Evolutionary conservation across 2,888 invertebrate genomes (phyloP).

Genomic region (Leptopilina drosophilae): DNA sequence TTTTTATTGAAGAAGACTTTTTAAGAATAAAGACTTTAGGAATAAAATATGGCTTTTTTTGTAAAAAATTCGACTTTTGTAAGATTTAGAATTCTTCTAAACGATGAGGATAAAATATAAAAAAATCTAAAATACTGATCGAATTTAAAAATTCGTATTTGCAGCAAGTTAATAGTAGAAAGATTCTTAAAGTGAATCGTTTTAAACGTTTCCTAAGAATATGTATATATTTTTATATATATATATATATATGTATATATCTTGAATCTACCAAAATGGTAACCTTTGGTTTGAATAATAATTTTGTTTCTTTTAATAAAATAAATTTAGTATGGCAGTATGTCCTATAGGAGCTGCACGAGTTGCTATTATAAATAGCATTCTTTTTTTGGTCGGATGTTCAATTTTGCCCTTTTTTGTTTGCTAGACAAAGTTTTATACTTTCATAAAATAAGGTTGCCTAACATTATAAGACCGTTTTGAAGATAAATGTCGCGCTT

Average conservation of each 20-base stretch:
- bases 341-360: slow-evolving; percentile 72
- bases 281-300: slow-evolving; percentile 43
- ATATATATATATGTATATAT: background rate
- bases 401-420: slow-evolving; percentile 58
- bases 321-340: slow-evolving; percentile 71
- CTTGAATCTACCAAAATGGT: slow-evolving; percentile 30
- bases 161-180: background rate
- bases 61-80: slow-evolving; percentile 5
- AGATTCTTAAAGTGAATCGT: slow-evolving; percentile 15
- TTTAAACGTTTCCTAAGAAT: slow-evolving; percentile 21
- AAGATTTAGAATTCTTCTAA: slow-evolving; percentile 62
- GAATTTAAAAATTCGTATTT: slow-evolving; percentile 42
- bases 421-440: slow-evolving; percentile 56
- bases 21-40: background rate
- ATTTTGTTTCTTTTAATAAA: slow-evolving; percentile 58
- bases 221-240: background rate
- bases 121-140: slow-evolving; percentile 71
- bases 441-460: slow-evolving; percentile 73
- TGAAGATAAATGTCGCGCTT: slow-evolving; percentile 61
- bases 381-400: slow-evolving; percentile 69
- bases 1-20: no score
- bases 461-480: slow-evolving; percentile 68
- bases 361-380: slow-evolving; percentile 69
- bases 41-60: slow-evolving; percentile 7
- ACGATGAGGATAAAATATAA: slow-evolving; percentile 75